Evolutionary conservation across 2,888 invertebrate species (phyloP), one percentile per base, ranked within the genome.

Genomic region (Parnassius apollo): DNA sequence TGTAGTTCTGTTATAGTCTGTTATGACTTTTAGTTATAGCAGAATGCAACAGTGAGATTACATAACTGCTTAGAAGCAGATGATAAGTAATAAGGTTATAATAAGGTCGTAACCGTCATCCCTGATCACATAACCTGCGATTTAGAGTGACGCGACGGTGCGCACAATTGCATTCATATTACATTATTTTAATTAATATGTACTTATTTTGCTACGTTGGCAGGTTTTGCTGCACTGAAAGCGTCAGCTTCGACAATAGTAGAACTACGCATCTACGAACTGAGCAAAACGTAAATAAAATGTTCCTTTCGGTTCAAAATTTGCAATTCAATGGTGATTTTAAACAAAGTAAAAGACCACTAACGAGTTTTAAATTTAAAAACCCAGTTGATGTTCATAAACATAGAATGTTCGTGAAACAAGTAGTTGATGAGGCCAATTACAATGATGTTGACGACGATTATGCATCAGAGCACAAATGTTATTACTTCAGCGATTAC

Each of bases 321-420:
- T 72, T 91, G 49, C 79, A 87, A 68, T 91, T 91, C 64, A 79
- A 82, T 69, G 91, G 91, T 1, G 75, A 82, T 13, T 66, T 75
- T 2, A 76, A 82, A 22, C 77, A 81, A 62, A 72, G 69, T 1
- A 85, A 80, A 66, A 80, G 80, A 67, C 80, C 79, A 1, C 75
- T 84, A 53, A 84, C 86, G 4, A 82, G 85, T 65, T 91, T 90
- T 57, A 91, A 91, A 73, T 91, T 85, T 67, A 89, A 85, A 75
- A 79, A 77, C 7, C 67, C 76, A 9, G 71, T 75, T 0, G 75
- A 77, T 60, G 75, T 74, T 9, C 81, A 74, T 53, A 80, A 77
- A 66, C 91, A 91, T 60, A 75, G 91, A 69, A 88, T 91, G 89
- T 91, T 91, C 66, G 82, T 91, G 0, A 90, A 88, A 68, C 81